Evolutionary conservation across 2,888 invertebrate genomes (phyloP).

Genomic region (Spodoptera picta): DNA sequence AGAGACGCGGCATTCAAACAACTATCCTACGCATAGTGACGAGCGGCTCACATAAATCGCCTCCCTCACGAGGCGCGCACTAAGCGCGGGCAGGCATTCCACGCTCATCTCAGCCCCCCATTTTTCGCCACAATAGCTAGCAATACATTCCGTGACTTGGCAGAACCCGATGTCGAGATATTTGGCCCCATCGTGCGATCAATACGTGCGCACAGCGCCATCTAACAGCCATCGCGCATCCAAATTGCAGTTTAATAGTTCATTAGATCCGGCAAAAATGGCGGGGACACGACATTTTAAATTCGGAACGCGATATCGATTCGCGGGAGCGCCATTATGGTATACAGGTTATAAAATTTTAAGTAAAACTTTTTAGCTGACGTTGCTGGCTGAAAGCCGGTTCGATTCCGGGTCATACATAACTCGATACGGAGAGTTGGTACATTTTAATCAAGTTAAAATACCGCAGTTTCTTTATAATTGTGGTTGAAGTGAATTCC

Average conservation of each 20-base stretch:
- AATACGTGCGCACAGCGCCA: slow-evolving; percentile 87
- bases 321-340: slow-evolving; percentile 65
- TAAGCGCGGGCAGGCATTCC: slow-evolving; percentile 71
- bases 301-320: slow-evolving; percentile 86
- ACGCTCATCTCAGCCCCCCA: slow-evolving; percentile 80
- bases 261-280: slow-evolving; percentile 88
- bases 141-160: slow-evolving; percentile 89
- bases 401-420: slow-evolving; percentile 56
- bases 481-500: slow-evolving; percentile 29
- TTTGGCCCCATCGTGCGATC: slow-evolving; percentile 83
- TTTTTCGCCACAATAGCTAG: slow-evolving; percentile 87
- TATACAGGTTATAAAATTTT: slow-evolving; percentile 51
- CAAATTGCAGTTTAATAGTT: slow-evolving; percentile 89
- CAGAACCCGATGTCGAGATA: slow-evolving; percentile 83
- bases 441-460: slow-evolving; percentile 27
- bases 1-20: slow-evolving; percentile 25
- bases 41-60: slow-evolving; percentile 48
- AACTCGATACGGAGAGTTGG: slow-evolving; percentile 34
- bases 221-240: slow-evolving; percentile 86
- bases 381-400: slow-evolving; percentile 38
- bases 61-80: slow-evolving; percentile 56
- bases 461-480: slow-evolving; percentile 30
- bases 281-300: slow-evolving; percentile 86
- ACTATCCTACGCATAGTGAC: slow-evolving; percentile 36
- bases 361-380: slow-evolving; percentile 36